Conservation (phyloP, 1,140 invertebrate species). For the Penaeus japonicus region DNA sequence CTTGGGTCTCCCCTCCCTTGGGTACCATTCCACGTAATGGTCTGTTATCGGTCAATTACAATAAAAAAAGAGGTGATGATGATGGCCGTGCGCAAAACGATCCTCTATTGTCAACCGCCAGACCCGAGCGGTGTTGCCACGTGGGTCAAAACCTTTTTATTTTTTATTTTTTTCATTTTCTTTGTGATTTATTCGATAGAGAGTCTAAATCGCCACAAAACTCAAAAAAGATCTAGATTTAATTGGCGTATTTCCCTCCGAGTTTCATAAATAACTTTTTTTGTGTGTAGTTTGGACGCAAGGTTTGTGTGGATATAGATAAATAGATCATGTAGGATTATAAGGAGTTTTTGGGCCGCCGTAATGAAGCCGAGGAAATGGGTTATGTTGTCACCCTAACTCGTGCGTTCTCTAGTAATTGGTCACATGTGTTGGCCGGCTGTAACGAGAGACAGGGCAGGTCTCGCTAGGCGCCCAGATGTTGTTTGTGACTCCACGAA, state of each 20-base stretch:
- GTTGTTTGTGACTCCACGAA: conserved; percentile 22
- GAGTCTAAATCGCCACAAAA: no score
- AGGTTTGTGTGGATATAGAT: no score
- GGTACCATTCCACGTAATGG: conserved; percentile 51
- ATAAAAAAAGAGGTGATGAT: conserved; percentile 52
- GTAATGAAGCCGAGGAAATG: not conserved
- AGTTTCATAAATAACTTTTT: no score
- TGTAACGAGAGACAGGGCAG: conserved; percentile 39
- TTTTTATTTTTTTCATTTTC: not conserved
- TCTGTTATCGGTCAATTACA: conserved; percentile 57
- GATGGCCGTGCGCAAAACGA: conserved; percentile 49
- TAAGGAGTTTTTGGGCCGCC: no score
- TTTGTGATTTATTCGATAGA: not conserved
- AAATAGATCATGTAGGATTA: no score
- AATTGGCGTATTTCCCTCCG: no score
- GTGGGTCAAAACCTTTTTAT: not conserved
- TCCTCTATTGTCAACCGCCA: conserved; percentile 44
- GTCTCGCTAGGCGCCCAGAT: conserved; percentile 17
- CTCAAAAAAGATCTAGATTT: no score
- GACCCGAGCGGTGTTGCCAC: conserved; percentile 34
- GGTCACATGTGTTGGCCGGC: conserved; percentile 47
- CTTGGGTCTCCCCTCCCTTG: conserved; percentile 10
- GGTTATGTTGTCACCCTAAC: conserved; percentile 9
- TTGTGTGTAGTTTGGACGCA: no score
- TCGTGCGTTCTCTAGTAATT: conserved; percentile 31